A percentile compares a stretch with the other conserved stretches of the same genome.
phyloP scores from a whole-genome alignment of 1,140 invertebrate genomes.

The Pygmarrhopalites habei region DNA sequence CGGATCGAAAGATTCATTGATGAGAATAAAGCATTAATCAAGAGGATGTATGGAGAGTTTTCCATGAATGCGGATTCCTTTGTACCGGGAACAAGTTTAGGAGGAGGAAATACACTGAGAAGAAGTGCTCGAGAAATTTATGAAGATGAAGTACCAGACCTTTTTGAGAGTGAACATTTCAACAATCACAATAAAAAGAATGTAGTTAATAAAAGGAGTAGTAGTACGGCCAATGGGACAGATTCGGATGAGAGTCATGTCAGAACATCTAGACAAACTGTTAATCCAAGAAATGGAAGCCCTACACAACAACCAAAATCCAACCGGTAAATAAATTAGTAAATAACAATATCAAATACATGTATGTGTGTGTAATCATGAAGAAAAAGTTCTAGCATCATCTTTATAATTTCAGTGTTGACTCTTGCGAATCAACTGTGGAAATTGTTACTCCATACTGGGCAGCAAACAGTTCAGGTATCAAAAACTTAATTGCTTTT shows the following conservation, averaged over 20 bases:
- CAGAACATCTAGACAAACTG: conserved; percentile 33
- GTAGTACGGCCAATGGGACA: background rate
- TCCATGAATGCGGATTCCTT: conserved; percentile 46
- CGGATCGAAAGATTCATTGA: conserved; percentile 84
- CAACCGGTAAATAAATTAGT: conserved; percentile 24
- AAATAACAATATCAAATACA: background rate
- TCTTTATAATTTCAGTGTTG: conserved; percentile 54
- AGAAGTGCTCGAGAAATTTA: conserved; percentile 35
- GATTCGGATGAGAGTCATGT: background rate
- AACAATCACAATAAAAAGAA: conserved; percentile 12
- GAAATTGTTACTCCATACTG: conserved; percentile 90
- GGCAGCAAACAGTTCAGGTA: conserved; percentile 82
- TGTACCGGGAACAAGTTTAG: conserved; percentile 12
- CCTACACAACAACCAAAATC: conserved; percentile 37
- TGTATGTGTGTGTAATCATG: background rate
- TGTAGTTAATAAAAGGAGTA: background rate
- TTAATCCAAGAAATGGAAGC: conserved; percentile 35
- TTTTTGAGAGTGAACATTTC: conserved; percentile 12
- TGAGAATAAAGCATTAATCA: conserved; percentile 85
- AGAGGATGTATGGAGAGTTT: conserved; percentile 85
- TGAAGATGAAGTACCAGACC: conserved; percentile 33
- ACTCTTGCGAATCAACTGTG: conserved; percentile 83
- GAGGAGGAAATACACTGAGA: conserved; percentile 27
- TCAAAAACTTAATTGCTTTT: too few relatives aligned
- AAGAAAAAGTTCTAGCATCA: background rate